phyloP scores from a whole-genome alignment of 2,888 invertebrate species.

The Melipona beecheii region DNA sequence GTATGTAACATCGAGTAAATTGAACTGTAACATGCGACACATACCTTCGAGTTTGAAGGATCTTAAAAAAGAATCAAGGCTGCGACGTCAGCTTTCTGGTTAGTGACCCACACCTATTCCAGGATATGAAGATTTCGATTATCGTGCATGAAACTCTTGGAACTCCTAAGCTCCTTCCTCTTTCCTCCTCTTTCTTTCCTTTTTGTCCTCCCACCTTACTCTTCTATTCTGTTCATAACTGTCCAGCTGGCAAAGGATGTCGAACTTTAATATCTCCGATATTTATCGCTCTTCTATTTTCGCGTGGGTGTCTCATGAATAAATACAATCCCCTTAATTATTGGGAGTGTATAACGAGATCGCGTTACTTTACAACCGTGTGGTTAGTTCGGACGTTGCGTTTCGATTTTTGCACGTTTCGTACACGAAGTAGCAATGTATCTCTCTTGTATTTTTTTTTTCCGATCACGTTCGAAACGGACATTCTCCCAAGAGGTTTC shows the following conservation, averaged over 20 bases:
- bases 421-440: background rate
- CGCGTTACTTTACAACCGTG: background rate
- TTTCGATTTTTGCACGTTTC: background rate
- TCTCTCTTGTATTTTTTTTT: background rate
- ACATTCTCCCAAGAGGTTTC: background rate
- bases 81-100: slow-evolving; percentile 72
- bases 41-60: slow-evolving; percentile 52
- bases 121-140: slow-evolving; percentile 59
- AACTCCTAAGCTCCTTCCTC: slow-evolving; percentile 26
- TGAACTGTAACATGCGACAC: slow-evolving; percentile 27
- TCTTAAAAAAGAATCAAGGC: slow-evolving; percentile 77
- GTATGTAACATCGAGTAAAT: background rate
- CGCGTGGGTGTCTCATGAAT: slow-evolving; percentile 56
- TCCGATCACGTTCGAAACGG: background rate
- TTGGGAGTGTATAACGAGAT: slow-evolving; percentile 1
- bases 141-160: slow-evolving; percentile 33
- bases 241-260: slow-evolving; percentile 15
- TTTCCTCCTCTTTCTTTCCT: background rate
- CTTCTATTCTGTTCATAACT: slow-evolving; percentile 11
- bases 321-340: slow-evolving; percentile 58
- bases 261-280: slow-evolving; percentile 13
- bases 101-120: slow-evolving; percentile 74
- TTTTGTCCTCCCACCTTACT: background rate
- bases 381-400: background rate
- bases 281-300: slow-evolving; percentile 31